Base-by-base conservation (phyloP, 2,888 invertebrate species). In the Choristoneura rosaceana region DNA sequence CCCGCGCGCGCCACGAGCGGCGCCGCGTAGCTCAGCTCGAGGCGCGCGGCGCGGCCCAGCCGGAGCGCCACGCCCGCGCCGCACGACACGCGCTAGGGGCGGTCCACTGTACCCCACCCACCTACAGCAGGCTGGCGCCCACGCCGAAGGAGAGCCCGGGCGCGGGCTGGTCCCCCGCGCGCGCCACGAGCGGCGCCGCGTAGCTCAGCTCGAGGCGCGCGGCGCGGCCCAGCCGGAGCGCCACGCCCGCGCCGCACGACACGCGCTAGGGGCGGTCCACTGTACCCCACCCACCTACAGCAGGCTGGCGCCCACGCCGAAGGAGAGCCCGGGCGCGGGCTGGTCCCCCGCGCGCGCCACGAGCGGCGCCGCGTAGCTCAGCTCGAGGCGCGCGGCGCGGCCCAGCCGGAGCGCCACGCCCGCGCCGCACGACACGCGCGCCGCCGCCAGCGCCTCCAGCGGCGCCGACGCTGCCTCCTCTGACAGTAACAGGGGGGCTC, bases 341-440 rank as follows among this genome's bases (percentile, higher is more conserved):
- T 89, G 93, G 90, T 98, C 98, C 14, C 95, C 96, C 74, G 94
- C 89, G 77, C 95, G 94, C 76, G 95, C 95, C 62, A 94, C 91
- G 69, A 97, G 81, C 58, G 99, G 99, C 83, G 97, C 91, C 88
- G 98, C 97, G 93, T 99, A 98, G 95, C 99, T 99, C 69, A 99
- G 95, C 95, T 99, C 99, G 69, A 99, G 95, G 71, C 99, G 95
- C n/a, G 98, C 99, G 76, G 96, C 97, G 95, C 78, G 81, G 0
- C 92, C 98, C 71, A 99, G 92, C 76, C 97, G 96, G 84, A 99
- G 94, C 14, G 97, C 98, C 68, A 99, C 87, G 15, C 99, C 99
- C 69, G 96, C 89, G 45, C 99, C 99, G 80, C 95, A 95, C 3
- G 98, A 95, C 82, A 96, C 95, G 71, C 99, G 95, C 79, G 95